Evolutionary conservation across 1,140 invertebrate species (phyloP).

Genomic region (Aphaenogaster rudis): DNA sequence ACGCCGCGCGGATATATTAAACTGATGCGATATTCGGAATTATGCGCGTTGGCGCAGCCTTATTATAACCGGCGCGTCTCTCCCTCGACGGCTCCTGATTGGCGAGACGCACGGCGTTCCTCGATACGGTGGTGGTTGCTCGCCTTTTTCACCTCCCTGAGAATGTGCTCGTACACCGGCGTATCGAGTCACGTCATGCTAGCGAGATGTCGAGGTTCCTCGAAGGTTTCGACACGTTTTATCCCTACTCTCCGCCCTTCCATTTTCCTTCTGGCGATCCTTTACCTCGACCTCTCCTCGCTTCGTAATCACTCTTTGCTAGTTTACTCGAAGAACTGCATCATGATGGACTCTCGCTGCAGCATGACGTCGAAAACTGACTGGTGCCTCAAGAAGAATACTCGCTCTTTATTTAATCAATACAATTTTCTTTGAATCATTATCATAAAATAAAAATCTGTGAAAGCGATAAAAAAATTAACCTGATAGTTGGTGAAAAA

Average conservation of each 20-base stretch:
- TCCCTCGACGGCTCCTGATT: slow-evolving; percentile 47
- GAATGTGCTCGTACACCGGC: slow-evolving; percentile 70
- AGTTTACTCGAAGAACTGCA: slow-evolving; percentile 56
- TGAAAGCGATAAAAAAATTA: not conserved
- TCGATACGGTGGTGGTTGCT: not conserved
- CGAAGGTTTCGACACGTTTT: not conserved
- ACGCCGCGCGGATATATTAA: slow-evolving; percentile 21
- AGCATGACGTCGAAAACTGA: not conserved
- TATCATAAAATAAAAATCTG: not conserved
- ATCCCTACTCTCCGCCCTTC: not conserved
- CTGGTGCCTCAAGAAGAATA: not conserved
- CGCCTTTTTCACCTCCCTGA: slow-evolving; percentile 62
- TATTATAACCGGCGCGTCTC: slow-evolving; percentile 43
- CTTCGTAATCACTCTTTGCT: slow-evolving; percentile 63
- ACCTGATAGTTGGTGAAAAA: not conserved
- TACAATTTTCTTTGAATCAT: not conserved
- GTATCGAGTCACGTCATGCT: slow-evolving; percentile 81
- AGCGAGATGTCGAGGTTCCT: slow-evolving; percentile 75
- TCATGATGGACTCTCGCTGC: slow-evolving; percentile 50
- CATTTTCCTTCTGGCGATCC: slow-evolving; percentile 48
- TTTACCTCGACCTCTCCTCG: slow-evolving; percentile 43
- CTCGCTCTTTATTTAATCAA: not conserved
- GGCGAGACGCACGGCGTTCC: slow-evolving; percentile 3
- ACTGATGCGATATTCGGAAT: slow-evolving; percentile 59
- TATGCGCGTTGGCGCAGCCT: slow-evolving; percentile 29